Base-by-base conservation (phyloP, 2,797 vertebrate species). In the Galagoides demidoff region DNA sequence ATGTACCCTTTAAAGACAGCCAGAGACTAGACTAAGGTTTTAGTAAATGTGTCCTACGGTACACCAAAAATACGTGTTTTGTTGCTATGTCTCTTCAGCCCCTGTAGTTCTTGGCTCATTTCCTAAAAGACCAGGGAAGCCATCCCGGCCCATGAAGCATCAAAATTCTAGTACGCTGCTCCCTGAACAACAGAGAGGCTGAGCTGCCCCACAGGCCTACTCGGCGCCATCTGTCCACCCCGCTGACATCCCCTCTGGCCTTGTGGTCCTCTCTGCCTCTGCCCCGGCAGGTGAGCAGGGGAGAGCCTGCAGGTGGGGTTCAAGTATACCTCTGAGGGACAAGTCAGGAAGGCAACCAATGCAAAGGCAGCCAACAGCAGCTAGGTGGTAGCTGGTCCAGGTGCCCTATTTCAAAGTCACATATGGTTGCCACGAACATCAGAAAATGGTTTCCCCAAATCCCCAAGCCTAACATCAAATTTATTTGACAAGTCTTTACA, bases 381-480 rank as follows among this genome's bases (percentile, higher is more conserved):
- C 64, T 70, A 39, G 22, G 17, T 23, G 16, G 34, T 6, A 63
- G 85, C 39, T 22, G 20, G 2, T 17, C 57, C 61, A 59, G 20
- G 45, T 7, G 2, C 22, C 70, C 43, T 61, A 27, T 64, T 57
- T 82, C 71, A 92, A 87, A 82, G 43, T 63, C 45, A 89, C n/a
- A 13, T 1, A 27, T 0, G 23, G 78, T 29, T 71, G 37, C 64
- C 16, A 8, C 20, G 43, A 52, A 52, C 57, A 55, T 64, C 17
- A 61, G 55, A 68, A 96, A 96, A 64, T 43, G 2, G 8, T 86
- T 93, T 95, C 63, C 70, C 70, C 74, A 79, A 63, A 92, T 11
- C 31, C 34, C 16, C 55, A 94, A 45, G 57, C 34, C 45, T 64
- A 17, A 29, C 22, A 45, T 49, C 49, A 66, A 92, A 81, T 89